Conservation (phyloP, 1,140 invertebrate species). For the Zaprionus africanus region DNA sequence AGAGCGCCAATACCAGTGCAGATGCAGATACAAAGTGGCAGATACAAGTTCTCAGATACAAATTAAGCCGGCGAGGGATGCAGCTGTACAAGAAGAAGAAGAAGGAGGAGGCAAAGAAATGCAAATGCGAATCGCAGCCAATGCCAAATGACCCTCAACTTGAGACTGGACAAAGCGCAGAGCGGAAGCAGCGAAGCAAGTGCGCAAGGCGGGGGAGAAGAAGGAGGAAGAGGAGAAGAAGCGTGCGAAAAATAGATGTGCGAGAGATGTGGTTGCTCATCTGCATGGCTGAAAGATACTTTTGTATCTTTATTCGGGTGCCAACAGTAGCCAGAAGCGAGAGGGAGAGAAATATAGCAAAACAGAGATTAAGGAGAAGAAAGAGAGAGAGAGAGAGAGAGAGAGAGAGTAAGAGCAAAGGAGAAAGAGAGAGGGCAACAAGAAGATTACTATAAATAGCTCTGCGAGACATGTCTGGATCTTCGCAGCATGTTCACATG, state of each 20-base stretch:
- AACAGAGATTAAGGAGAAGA: neutral
- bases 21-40: conserved; percentile 11
- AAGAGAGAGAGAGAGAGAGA: neutral
- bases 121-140: conserved; percentile 63
- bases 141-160: conserved; percentile 61
- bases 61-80: conserved; percentile 39
- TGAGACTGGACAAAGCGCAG: conserved; percentile 33
- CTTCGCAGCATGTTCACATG: conserved; percentile 25
- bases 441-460: conserved; percentile 48
- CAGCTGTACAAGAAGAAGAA: conserved; percentile 1
- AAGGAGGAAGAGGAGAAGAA: conserved; percentile 44
- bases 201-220: conserved; percentile 32
- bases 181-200: conserved; percentile 11
- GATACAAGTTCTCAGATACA: conserved; percentile 40
- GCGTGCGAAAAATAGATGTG: conserved; percentile 6
- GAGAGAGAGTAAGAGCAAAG: conserved; percentile 7
- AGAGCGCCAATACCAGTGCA: conserved; percentile 34
- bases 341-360: neutral
- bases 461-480: conserved; percentile 48
- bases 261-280: conserved; percentile 15
- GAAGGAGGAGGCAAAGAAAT: conserved; percentile 28
- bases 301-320: conserved; percentile 7
- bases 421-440: conserved; percentile 19
- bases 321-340: neutral
- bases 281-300: conserved; percentile 20